These are phyloP conservation scores for Dynastes grantii DNA, from an alignment of 2,888 invertebrate species.

Conservation along the genomic window DNA sequence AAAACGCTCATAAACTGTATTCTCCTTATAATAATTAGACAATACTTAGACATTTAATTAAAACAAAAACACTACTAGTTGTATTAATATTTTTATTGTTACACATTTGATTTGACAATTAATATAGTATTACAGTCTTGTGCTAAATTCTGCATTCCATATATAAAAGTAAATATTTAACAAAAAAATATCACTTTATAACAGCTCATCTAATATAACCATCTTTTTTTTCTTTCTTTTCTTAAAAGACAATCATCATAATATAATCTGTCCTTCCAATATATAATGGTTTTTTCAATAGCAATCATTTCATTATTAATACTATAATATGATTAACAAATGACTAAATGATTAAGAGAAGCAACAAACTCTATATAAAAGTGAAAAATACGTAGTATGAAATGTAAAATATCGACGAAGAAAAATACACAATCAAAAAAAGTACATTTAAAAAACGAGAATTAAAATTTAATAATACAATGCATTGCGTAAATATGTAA, in stretches of 20 bases:
- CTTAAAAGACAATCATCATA: constrained; percentile 27
- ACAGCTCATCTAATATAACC: constrained; percentile 45
- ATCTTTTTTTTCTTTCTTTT: constrained; percentile 25
- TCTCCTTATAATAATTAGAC: too few species aligned
- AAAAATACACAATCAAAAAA: constrained; percentile 32
- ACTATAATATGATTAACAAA: constrained; percentile 40
- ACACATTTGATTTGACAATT: constrained; percentile 41
- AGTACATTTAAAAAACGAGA: constrained; percentile 17
- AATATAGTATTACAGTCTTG: constrained; percentile 47
- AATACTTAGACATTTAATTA: neutral
- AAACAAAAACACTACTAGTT: neutral
- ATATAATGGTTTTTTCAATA: constrained; percentile 26
- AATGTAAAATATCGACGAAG: constrained; percentile 15
- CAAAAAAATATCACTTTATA: constrained; percentile 48
- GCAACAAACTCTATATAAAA: constrained; percentile 46
- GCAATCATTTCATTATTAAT: constrained; percentile 32
- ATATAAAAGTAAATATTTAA: constrained; percentile 48
- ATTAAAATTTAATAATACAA: constrained; percentile 24
- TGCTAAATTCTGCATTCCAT: constrained; percentile 26
- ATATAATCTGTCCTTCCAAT: constrained; percentile 25
- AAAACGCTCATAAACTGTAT: too few species aligned
- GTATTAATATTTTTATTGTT: constrained; percentile 44
- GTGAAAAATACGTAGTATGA: constrained; percentile 43
- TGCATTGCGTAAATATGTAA: constrained; percentile 21
- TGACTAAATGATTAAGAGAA: constrained; percentile 38